Evolutionary conservation across 1,140 invertebrate species (phyloP).

Genomic region (Papilio glaucus): DNA sequence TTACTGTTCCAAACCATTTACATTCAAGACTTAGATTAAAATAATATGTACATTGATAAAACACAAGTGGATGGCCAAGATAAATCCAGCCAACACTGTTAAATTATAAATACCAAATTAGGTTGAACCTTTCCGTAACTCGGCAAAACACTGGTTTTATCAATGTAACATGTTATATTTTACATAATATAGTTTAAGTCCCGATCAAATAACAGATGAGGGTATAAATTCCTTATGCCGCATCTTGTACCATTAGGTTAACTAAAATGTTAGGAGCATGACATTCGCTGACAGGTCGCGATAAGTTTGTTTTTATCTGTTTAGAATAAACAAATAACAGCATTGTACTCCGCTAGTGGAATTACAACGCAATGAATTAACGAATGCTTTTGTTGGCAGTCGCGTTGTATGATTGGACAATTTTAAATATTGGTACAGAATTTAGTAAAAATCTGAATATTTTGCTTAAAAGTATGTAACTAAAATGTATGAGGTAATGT

Average conservation of each 20-base stretch:
- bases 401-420: not conserved
- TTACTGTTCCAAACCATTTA: too few species aligned
- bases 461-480: not conserved
- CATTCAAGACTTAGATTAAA: too few species aligned
- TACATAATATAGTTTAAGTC: too few species aligned
- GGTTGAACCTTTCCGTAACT: too few species aligned
- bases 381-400: not conserved
- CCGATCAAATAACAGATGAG: too few species aligned
- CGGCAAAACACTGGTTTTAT: too few species aligned
- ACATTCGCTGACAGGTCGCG: not conserved
- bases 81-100: too few species aligned
- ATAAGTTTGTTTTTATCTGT: not conserved
- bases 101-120: too few species aligned
- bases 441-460: not conserved
- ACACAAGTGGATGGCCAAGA: too few species aligned
- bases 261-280: not conserved
- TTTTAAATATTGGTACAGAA: not conserved
- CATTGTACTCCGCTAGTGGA: not conserved
- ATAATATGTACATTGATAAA: too few species aligned
- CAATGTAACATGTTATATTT: too few species aligned
- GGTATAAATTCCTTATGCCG: too few species aligned
- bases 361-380: slow-evolving; percentile 9
- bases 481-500: not conserved
- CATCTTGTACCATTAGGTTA: not conserved
- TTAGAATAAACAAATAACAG: not conserved